Evolutionary conservation across 2,113 vertebrate species (phyloP).

Genomic region (Pitta sordida): DNA sequence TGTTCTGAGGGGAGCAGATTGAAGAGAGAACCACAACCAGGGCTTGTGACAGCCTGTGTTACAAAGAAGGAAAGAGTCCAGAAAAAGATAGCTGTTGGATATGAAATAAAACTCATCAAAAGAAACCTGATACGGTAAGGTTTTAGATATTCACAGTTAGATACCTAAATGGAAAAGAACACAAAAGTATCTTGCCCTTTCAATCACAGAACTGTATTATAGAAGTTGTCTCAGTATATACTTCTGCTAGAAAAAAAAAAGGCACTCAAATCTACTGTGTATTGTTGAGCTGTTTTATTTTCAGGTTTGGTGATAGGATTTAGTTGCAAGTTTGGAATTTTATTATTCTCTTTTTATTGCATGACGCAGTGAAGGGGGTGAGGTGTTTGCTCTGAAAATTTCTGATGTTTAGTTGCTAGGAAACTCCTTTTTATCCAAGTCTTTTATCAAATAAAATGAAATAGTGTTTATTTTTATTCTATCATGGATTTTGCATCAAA

Average conservation of each 20-base stretch:
- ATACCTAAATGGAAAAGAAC: not conserved
- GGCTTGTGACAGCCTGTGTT: not conserved
- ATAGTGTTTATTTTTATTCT: not conserved
- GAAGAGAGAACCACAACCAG: not conserved
- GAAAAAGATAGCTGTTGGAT: not conserved
- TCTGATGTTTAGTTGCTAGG: conserved; percentile 19
- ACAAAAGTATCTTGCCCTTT: not conserved
- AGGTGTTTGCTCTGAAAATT: not conserved
- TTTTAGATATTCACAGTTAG: not conserved
- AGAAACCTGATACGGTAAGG: not conserved
- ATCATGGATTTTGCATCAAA: not conserved
- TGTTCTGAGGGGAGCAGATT: not conserved
- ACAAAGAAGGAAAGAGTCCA: not conserved
- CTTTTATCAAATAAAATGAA: not conserved
- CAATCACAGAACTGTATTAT: not conserved
- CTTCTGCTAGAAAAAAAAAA: not conserved
- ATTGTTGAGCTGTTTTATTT: not conserved
- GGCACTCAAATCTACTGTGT: not conserved
- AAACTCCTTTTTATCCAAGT: not conserved
- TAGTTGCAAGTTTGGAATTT: not conserved
- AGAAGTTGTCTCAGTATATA: not conserved
- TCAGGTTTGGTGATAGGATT: not conserved
- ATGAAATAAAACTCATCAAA: not conserved
- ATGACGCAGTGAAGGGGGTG: not conserved
- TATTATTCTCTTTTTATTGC: conserved; percentile 8